These are phyloP conservation scores for Oxyteleia sp. DNA, from an alignment of 2,888 invertebrate species.

Conservation along the genomic window DNA sequence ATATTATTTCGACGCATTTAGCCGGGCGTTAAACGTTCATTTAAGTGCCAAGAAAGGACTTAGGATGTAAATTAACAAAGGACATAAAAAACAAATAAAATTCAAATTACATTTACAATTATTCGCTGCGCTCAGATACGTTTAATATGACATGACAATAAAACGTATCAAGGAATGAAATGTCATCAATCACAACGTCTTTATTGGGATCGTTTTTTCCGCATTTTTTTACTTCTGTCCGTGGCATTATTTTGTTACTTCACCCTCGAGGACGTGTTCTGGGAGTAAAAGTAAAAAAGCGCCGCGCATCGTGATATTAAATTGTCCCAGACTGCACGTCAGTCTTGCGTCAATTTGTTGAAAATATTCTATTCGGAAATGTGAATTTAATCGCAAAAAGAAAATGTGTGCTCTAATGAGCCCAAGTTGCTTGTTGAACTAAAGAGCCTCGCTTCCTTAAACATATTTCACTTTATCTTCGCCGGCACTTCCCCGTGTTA, in stretches of 20 bases:
- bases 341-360: neutral
- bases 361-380: neutral
- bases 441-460: conserved; percentile 25
- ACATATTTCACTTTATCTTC: conserved; percentile 70
- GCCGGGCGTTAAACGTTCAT: conserved; percentile 15
- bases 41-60: conserved; percentile 1
- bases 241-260: conserved; percentile 23
- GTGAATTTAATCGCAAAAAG: neutral
- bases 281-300: conserved; percentile 4
- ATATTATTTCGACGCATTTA: conserved; percentile 43
- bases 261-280: conserved; percentile 22
- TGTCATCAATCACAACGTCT: conserved; percentile 48
- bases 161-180: conserved; percentile 16
- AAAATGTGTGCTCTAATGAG: neutral
- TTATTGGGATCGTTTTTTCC: conserved; percentile 32
- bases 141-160: conserved; percentile 30
- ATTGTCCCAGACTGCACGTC: neutral
- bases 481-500: conserved; percentile 44
- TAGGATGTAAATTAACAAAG: no score
- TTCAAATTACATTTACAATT: conserved; percentile 10
- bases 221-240: conserved; percentile 17
- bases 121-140: conserved; percentile 15
- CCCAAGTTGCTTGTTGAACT: conserved; percentile 19
- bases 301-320: conserved; percentile 2
- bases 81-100: conserved; percentile 15